Percentiles rank a stretch among this genome's conserved stretches.
Conservation (phyloP, 2,113 vertebrate species). For the Albula goreensis region DNA sequence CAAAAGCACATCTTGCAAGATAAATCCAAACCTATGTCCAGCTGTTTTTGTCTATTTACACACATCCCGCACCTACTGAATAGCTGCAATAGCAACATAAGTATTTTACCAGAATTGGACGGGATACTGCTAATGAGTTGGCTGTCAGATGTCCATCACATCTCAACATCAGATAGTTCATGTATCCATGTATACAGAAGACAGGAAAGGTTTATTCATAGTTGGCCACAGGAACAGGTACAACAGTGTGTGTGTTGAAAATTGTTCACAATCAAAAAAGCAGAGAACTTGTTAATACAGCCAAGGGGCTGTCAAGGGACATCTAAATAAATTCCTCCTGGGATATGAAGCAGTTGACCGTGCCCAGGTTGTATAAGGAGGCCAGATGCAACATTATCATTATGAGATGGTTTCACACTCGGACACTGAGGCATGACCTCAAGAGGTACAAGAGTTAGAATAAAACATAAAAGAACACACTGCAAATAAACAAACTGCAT, state of each 20-base stretch:
- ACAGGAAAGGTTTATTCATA: not conserved
- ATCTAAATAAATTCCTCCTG: no score
- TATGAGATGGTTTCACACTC: not conserved
- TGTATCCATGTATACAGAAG: not conserved
- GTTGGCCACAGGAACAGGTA: not conserved
- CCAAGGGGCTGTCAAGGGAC: no score
- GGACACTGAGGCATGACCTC: not conserved
- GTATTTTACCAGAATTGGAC: no score
- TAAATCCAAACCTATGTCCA: not conserved
- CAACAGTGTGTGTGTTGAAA: not conserved
- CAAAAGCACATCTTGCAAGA: not conserved
- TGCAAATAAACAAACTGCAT: no score
- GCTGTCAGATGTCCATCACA: no score
- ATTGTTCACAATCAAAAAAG: not conserved
- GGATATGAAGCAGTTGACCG: not conserved
- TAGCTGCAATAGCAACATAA: no score
- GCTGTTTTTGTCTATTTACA: not conserved
- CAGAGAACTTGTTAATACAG: no score
- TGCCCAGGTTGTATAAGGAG: not conserved
- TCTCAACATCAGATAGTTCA: no score
- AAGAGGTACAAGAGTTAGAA: not conserved
- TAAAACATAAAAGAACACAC: no score
- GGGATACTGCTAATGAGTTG: no score
- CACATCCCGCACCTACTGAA: no score
- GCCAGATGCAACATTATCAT: not conserved